phyloP scores from a whole-genome alignment of 2,888 invertebrate species.

The Pseudolycoriella hygida region DNA sequence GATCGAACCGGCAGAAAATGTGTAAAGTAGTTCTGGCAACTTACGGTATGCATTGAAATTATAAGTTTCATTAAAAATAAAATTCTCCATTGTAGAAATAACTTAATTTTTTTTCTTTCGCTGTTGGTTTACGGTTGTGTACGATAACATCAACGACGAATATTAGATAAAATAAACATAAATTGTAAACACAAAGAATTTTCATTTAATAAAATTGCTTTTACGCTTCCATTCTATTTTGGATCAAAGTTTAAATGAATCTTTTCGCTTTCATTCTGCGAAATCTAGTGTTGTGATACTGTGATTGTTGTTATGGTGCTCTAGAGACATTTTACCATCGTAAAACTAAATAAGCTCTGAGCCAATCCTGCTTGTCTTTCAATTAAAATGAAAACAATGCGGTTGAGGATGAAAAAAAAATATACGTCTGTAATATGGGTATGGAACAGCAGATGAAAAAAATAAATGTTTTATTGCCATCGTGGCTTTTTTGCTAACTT shows the following conservation, averaged over 20 bases:
- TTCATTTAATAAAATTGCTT: slow-evolving; percentile 4
- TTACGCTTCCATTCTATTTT: not conserved
- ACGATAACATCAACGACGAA: too few relatives aligned
- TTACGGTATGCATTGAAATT: too few relatives aligned
- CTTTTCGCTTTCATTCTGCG: not conserved
- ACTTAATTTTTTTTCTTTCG: too few relatives aligned
- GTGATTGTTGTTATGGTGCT: slow-evolving; percentile 2
- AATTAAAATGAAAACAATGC: slow-evolving; percentile 3
- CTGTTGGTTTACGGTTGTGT: too few relatives aligned
- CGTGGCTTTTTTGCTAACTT: too few relatives aligned
- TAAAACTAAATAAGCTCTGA: slow-evolving; percentile 5
- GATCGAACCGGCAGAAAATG: too few relatives aligned
- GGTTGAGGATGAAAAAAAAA: not conserved
- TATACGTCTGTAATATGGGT: too few relatives aligned
- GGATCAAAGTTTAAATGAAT: slow-evolving; percentile 4
- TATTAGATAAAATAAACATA: slow-evolving; percentile 1
- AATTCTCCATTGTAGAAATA: too few relatives aligned
- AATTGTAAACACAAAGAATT: not conserved
- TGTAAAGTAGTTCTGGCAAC: too few relatives aligned
- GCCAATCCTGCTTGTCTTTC: slow-evolving; percentile 3
- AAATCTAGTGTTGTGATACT: not conserved
- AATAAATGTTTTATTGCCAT: too few relatives aligned
- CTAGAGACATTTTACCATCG: slow-evolving; percentile 3
- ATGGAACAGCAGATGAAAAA: too few relatives aligned
- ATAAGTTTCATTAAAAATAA: too few relatives aligned